Conservation (phyloP, 2,113 vertebrate species). For the Agelaius phoeniceus region DNA sequence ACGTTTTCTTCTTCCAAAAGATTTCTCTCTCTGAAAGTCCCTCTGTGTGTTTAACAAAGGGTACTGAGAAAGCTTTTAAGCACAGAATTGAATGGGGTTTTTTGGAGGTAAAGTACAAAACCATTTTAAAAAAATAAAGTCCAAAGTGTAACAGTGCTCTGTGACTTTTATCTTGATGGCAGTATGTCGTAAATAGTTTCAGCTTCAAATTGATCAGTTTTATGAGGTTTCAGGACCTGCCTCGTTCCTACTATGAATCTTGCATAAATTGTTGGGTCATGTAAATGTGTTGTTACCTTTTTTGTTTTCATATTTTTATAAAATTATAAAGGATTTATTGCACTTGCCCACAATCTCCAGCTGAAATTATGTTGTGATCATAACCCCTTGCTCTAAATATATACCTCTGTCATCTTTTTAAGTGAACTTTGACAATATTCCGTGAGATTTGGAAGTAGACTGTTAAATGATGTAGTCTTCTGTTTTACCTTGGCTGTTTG, state of each 20-base stretch:
- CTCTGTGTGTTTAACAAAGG: conserved; percentile 21
- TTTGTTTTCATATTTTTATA: not conserved
- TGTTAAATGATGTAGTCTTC: not conserved
- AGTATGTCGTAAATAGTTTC: conserved; percentile 61
- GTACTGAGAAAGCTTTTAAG: not conserved
- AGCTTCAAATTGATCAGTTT: conserved; percentile 68
- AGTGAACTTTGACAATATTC: not conserved
- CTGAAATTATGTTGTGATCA: not conserved
- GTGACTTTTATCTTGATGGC: conserved; percentile 71
- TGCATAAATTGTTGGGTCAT: not conserved
- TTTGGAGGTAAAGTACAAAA: conserved; percentile 65
- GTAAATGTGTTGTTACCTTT: not conserved
- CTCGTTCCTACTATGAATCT: not conserved
- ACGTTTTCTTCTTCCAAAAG: not conserved
- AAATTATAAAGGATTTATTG: not conserved
- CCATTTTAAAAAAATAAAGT: conserved; percentile 41
- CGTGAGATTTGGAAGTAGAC: not conserved
- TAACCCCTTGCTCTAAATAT: not conserved
- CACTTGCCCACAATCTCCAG: not conserved
- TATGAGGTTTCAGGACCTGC: conserved; percentile 51
- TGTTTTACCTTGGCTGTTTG: not conserved
- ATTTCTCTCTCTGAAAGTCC: not conserved
- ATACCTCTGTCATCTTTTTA: not conserved
- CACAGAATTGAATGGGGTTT: not conserved
- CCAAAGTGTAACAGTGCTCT: conserved; percentile 69